Evolutionary conservation across 2,888 invertebrate genomes (phyloP), one percentile per base, ranked within the genome.

Genomic region (Cephus pygmeus): DNA sequence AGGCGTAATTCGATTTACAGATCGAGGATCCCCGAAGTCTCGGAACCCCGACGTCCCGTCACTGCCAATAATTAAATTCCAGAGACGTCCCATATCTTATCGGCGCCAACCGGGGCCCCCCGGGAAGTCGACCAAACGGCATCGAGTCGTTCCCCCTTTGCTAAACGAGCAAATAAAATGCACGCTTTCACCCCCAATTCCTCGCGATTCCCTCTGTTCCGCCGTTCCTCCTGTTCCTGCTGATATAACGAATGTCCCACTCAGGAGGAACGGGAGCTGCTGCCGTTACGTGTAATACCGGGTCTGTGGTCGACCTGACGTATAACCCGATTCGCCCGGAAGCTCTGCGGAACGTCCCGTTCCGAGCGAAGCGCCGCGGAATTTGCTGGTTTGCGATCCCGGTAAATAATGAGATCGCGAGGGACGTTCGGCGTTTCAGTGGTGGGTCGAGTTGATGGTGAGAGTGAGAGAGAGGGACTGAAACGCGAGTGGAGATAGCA

Each of bases 31-130:
- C 6, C 56, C 9, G 56, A 56, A 56, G 23, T 23, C 56, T 56
- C 56, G 56, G 9, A 2, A 23, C 23, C 56, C 2, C 23, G 56
- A 56, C 56, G 23, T 56, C 9, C 23, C 56, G 56, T 56, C 23
- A 56, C 77, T 81, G 80, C 83, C 83, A 81, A 83, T 85, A 83
- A 85, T 85, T 83, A 85, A 85, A 85, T 85, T 85, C 84, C 84
- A 78, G 73, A 78, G 80, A 81, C 77, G 81, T 81, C 81, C 82
- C 84, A 80, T 82, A 84, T 84, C 84, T 84, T 84, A 83, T 83
- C 81, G 82, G 79, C n/a, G 76, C 56, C 56, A 56, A 56, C 23
- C 2, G 56, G 56, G 23, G 9, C 75, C 12, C 35, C 73, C 77
- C 77, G 40, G 76, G 35, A 75, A 56, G 23, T 56, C 23, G 23